phyloP scores from a whole-genome alignment of 2,797 vertebrate genomes.

The Crocidura indochinensis region DNA sequence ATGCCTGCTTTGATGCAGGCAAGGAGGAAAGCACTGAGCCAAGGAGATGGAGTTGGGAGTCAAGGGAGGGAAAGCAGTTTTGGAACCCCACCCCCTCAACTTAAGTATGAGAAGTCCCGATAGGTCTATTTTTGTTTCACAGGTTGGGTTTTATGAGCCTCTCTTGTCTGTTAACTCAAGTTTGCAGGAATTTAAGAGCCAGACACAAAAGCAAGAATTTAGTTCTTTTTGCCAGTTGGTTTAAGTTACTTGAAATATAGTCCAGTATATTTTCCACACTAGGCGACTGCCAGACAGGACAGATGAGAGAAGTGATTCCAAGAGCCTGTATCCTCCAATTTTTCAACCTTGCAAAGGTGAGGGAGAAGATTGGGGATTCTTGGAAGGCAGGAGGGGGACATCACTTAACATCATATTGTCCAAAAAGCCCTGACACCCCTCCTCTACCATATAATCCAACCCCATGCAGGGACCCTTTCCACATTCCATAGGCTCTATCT shows the following conservation, averaged over 20 bases:
- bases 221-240: slow-evolving; percentile 72
- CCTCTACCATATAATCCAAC: no score
- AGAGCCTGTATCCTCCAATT: slow-evolving; percentile 61
- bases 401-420: slow-evolving; percentile 16
- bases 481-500: slow-evolving; percentile 75
- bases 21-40: no score
- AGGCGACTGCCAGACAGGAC: slow-evolving; percentile 77
- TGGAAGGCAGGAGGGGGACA: background rate
- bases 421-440: background rate
- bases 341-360: slow-evolving; percentile 33
- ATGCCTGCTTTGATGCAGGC: background rate
- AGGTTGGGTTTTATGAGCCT: slow-evolving; percentile 85
- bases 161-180: slow-evolving; percentile 82
- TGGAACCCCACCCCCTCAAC: slow-evolving; percentile 68
- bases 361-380: background rate
- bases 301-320: slow-evolving; percentile 64
- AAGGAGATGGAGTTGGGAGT: no score
- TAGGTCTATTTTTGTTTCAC: slow-evolving; percentile 84
- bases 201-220: slow-evolving; percentile 82
- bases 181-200: slow-evolving; percentile 87
- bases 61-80: slow-evolving; percentile 63
- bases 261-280: slow-evolving; percentile 85
- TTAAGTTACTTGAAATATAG: slow-evolving; percentile 82
- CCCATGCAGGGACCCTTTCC: background rate
- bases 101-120: slow-evolving; percentile 71